Conservation (phyloP, 1,140 invertebrate genomes). For the Drosophila ironensis region DNA sequence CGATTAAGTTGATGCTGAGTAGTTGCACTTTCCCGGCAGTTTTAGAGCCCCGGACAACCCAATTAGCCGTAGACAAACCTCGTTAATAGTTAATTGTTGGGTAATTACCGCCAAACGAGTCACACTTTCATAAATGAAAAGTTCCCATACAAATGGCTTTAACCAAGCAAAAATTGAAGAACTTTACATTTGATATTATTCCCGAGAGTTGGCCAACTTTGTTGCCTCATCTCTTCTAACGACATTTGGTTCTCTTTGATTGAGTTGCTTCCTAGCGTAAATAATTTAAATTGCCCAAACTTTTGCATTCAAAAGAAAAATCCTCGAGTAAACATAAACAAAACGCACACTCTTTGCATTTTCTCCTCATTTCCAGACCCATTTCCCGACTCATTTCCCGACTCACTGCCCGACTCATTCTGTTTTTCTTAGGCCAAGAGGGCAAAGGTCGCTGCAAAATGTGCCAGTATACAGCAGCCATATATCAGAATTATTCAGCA, state of each 20-base stretch:
- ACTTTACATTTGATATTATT: neutral
- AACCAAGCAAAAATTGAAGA: neutral
- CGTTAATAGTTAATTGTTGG: no score
- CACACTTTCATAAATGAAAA: neutral
- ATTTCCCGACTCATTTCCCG: no score
- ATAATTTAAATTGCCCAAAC: slow-evolving; percentile 31
- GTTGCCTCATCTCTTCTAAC: neutral
- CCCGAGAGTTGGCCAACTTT: neutral
- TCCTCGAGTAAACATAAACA: slow-evolving; percentile 13
- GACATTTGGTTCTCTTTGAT: slow-evolving; percentile 16
- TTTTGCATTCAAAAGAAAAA: slow-evolving; percentile 16
- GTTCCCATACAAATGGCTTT: neutral
- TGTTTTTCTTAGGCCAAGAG: neutral
- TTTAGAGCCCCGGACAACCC: no score
- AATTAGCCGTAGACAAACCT: no score
- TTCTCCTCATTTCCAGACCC: neutral
- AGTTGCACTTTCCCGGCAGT: neutral
- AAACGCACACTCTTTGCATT: neutral
- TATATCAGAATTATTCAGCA: slow-evolving; percentile 45
- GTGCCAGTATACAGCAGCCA: slow-evolving; percentile 5
- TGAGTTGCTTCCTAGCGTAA: slow-evolving; percentile 15
- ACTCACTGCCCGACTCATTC: no score
- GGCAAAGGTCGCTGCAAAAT: neutral
- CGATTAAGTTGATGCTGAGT: slow-evolving; percentile 6
- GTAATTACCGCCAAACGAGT: no score